Base-by-base conservation (phyloP, 2,888 invertebrate genomes). In the Tenthredo notha region DNA sequence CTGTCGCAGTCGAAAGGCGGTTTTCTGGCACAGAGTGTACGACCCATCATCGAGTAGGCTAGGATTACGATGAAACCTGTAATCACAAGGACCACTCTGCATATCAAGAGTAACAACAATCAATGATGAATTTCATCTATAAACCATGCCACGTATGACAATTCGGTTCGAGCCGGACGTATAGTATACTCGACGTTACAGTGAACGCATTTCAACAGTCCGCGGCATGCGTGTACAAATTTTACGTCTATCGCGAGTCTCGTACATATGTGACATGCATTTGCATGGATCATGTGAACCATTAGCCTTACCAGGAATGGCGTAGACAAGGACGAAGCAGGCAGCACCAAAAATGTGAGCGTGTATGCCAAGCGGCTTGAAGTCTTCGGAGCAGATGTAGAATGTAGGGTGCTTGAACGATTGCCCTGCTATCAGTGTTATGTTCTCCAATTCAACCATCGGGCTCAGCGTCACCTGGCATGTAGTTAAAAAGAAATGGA, bases 321-420 rank as follows among this genome's bases (percentile, higher is more conserved):
- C 96, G 90, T 97, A 97, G 58, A 97, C 96, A n/a, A 97, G 94
- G 1, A 96, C 94, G 90, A 97, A 97, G 90, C 96, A 96, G 89
- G 96, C 95, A 0, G 95, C 94, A 12, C 97, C 97, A 88, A 96
- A 96, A 1, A 95, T 92, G 86, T 95, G 94, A 86, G 95, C 94
- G 70, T 94, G 94, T 74, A 95, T 94, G 2, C 95, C 94, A 0
- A 93, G 93, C 85, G 94, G 92, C 0, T 94, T 94, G 95, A 96
- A 96, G 87, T 95, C 95, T 90, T 97, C 97, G 0, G 94, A 94
- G 90, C 97, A 97, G 89, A 95, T 95, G 87, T 95, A 94, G 80
- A 95, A 94, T 77, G 92, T 93, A 1, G 90, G 91, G 7, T 90
- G 90, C 47, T 88, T 86, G n/a, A 85, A 85, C 86, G 86, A 87